These are phyloP conservation scores for Galerucella calmariensis DNA, from an alignment of 2,888 invertebrate genomes.

Conservation along the genomic window DNA sequence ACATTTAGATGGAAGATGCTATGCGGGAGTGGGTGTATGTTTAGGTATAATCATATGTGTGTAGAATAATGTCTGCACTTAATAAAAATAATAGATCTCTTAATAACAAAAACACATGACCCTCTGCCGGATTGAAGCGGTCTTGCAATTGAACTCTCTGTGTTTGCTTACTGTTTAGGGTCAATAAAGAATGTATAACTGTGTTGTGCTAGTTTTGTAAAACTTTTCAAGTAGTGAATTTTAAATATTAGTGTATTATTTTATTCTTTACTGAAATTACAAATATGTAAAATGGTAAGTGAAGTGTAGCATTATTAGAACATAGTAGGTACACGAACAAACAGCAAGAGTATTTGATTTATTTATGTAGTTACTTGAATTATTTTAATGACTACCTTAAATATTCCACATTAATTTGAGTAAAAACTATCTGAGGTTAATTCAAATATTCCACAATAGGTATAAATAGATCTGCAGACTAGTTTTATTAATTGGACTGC, in stretches of 20 bases:
- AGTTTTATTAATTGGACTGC: no score
- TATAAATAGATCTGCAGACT: no score
- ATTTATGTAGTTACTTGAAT: no score
- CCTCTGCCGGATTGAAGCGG: conserved; percentile 35
- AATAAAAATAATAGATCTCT: conserved; percentile 43
- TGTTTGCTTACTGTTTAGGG: conserved; percentile 2
- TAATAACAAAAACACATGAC: conserved; percentile 48
- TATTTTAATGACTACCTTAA: no score
- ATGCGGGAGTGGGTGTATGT: conserved; percentile 8
- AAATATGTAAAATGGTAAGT: conserved; percentile 11
- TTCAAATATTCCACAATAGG: no score
- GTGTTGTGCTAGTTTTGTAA: neutral
- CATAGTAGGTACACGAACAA: neutral
- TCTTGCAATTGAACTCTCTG: conserved; percentile 38
- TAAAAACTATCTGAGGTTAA: no score
- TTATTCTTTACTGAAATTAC: neutral
- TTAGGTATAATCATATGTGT: neutral
- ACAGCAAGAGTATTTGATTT: neutral
- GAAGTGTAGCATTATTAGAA: neutral
- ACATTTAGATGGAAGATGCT: conserved; percentile 4
- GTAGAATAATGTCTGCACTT: conserved; percentile 30
- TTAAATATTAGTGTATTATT: neutral
- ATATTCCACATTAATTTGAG: no score
- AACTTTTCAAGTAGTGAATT: neutral
- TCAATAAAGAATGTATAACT: neutral